Percentiles rank a stretch among this genome's conserved stretches.
Conservation (phyloP, 1,140 invertebrate genomes). For the Danaus melanippus region DNA sequence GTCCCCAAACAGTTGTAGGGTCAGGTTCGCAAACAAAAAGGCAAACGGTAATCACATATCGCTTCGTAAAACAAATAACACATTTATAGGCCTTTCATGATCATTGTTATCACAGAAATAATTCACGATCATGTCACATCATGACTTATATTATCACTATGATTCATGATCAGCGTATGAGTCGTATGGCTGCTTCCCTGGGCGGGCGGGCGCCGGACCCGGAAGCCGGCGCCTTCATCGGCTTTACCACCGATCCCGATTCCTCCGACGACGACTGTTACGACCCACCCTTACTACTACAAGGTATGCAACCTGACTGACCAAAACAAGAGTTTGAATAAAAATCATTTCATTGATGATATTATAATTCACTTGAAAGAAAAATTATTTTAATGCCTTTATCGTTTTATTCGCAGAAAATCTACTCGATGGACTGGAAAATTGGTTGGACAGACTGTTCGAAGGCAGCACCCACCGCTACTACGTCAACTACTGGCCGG, state of each 20-base stretch:
- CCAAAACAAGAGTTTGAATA: no score
- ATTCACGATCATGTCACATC: no score
- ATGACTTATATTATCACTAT: no score
- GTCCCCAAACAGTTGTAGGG: no score
- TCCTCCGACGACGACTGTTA: constrained; percentile 51
- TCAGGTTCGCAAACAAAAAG: no score
- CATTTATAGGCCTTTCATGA: no score
- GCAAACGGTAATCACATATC: no score
- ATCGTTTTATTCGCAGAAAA: constrained; percentile 75
- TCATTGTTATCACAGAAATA: no score
- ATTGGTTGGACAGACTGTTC: constrained; percentile 96
- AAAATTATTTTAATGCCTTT: no score
- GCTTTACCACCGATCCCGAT: constrained; percentile 81
- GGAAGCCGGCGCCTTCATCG: constrained; percentile 86
- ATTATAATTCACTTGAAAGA: no score
- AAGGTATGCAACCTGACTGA: constrained; percentile 26
- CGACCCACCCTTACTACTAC: constrained; percentile 45
- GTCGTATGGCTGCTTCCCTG: constrained; percentile 75
- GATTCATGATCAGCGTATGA: constrained; percentile 67
- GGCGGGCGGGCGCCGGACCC: constrained; percentile 73
- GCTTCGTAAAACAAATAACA: no score
- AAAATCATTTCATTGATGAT: no score
- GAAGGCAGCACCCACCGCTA: constrained; percentile 96
- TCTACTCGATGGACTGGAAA: constrained; percentile 91
- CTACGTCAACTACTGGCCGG: constrained; percentile 97